phyloP scores from a whole-genome alignment of 1,140 invertebrate species.

The Platorchestia sp. region DNA sequence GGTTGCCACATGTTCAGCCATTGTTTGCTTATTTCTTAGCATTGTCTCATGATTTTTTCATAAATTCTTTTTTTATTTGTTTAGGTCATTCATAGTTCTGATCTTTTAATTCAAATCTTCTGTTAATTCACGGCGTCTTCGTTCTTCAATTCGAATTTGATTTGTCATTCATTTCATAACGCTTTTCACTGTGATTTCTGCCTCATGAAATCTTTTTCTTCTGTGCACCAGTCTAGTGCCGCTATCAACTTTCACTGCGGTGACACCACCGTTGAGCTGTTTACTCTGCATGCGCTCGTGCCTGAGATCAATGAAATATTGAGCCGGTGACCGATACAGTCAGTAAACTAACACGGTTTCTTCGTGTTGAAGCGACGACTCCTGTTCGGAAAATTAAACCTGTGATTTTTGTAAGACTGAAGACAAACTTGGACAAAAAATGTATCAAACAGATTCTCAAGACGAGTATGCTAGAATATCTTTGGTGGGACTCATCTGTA shows the following conservation, averaged over 20 bases:
- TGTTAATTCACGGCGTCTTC: background rate
- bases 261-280: background rate
- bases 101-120: background rate
- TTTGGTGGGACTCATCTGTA: background rate
- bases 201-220: background rate
- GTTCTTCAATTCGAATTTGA: background rate
- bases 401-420: background rate
- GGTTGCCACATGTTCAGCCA: background rate
- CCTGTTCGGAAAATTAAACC: background rate
- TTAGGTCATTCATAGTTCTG: background rate
- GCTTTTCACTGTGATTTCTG: background rate
- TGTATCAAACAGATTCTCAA: background rate
- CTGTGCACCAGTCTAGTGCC: background rate
- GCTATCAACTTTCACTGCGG: background rate
- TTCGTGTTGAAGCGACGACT: too few species aligned
- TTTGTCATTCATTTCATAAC: background rate
- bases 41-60: background rate
- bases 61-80: background rate
- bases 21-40: background rate
- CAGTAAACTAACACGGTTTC: too few species aligned
- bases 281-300: background rate
- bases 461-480: background rate
- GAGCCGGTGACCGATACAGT: too few species aligned
- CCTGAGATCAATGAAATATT: background rate
- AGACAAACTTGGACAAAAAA: background rate